phyloP scores from a whole-genome alignment of 2,888 invertebrate genomes.

The Phytoseiulus persimilis region DNA sequence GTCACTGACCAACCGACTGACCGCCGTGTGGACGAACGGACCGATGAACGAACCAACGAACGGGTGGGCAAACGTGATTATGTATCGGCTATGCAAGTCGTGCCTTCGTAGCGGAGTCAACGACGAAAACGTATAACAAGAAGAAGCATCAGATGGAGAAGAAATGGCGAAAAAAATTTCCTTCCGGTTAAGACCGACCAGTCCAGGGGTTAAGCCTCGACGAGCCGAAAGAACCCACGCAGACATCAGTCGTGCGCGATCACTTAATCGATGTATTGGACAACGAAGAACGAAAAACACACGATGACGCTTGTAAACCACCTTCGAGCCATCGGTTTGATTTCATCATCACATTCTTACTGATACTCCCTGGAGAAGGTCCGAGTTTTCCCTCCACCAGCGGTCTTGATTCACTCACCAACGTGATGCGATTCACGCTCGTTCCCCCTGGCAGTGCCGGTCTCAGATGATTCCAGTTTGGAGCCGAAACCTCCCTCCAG shows the following conservation, averaged over 20 bases:
- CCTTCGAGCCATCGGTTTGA: background rate
- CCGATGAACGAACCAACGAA: no score
- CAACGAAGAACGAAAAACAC: background rate
- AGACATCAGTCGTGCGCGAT: slow-evolving; percentile 5
- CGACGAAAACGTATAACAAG: background rate
- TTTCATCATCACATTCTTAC: background rate
- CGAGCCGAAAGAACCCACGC: background rate
- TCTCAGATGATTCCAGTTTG: no score
- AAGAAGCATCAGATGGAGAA: background rate
- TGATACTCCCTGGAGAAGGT: background rate
- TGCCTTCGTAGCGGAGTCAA: background rate
- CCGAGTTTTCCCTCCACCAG: background rate
- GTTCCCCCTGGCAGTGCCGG: no score
- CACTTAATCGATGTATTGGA: slow-evolving; percentile 5
- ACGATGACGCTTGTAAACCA: slow-evolving; percentile 5
- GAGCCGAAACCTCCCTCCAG: no score
- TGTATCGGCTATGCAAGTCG: background rate
- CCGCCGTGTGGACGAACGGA: no score
- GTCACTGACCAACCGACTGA: background rate
- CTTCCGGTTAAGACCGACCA: background rate
- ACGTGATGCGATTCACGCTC: no score
- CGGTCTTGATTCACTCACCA: no score
- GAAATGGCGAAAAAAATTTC: background rate
- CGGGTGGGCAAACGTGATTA: background rate
- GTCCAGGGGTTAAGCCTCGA: background rate